These are phyloP conservation scores for Melanophora roralis DNA, from an alignment of 2,888 invertebrate genomes.

Conservation along the genomic window DNA sequence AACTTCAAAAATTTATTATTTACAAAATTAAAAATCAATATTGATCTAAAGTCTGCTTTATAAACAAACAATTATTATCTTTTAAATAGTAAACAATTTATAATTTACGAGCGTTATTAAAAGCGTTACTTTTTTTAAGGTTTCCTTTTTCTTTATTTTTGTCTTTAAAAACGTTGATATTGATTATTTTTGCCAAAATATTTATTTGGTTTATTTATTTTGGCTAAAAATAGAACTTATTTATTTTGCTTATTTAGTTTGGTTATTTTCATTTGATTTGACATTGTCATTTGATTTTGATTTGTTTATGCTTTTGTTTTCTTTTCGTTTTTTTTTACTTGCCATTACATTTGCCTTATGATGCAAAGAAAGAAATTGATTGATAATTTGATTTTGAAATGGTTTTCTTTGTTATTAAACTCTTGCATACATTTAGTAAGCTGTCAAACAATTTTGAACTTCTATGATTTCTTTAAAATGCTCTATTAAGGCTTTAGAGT, in stretches of 20 bases:
- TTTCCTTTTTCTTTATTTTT: background rate
- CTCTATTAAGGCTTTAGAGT: no score
- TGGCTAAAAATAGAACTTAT: conserved; percentile 29
- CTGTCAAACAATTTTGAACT: conserved; percentile 3
- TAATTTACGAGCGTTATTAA: background rate
- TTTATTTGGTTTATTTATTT: conserved; percentile 22
- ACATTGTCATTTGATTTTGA: conserved; percentile 37
- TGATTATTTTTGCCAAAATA: background rate
- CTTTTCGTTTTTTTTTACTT: conserved; percentile 7
- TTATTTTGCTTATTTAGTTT: background rate
- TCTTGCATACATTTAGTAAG: conserved; percentile 25
- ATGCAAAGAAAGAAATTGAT: conserved; percentile 23
- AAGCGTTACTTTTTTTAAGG: background rate
- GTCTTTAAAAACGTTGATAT: background rate
- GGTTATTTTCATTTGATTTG: conserved; percentile 43
- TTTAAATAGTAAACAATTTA: background rate
- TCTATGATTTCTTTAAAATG: no score
- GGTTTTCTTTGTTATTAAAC: conserved; percentile 13
- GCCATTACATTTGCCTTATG: conserved; percentile 38
- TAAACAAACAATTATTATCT: background rate
- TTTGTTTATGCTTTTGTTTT: background rate
- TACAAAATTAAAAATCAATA: background rate
- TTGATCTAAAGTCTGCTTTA: conserved; percentile 9
- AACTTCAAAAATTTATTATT: no score
- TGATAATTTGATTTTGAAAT: conserved; percentile 15